These are phyloP conservation scores for Drosophila asahinai DNA, from an alignment of 1,140 invertebrate species.

Conservation along the genomic window DNA sequence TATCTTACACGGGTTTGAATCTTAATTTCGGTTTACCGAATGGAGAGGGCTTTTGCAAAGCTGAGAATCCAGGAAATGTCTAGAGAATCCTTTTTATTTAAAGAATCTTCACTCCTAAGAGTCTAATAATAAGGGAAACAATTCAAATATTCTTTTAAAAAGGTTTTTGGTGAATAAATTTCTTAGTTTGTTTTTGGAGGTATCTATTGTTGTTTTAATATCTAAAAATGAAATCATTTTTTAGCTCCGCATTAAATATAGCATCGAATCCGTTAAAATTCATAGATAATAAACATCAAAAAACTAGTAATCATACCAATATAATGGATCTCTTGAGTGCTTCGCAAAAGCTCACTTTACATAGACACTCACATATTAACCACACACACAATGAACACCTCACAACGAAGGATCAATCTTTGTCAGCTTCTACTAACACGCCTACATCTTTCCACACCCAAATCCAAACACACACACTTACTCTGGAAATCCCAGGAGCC, in stretches of 20 bases:
- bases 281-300: background rate
- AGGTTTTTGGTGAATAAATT: background rate
- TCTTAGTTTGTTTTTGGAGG: background rate
- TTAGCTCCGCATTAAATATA: too few relatives aligned
- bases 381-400: constrained; percentile 17
- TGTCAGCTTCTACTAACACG: constrained; percentile 7
- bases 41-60: constrained; percentile 3
- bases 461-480: constrained; percentile 1
- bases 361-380: constrained; percentile 19
- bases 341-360: constrained; percentile 6
- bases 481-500: constrained; percentile 21
- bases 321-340: background rate
- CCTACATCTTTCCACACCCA: constrained; percentile 21
- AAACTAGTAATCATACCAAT: too few relatives aligned
- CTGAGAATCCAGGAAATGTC: background rate
- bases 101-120: background rate
- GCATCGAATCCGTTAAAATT: background rate
- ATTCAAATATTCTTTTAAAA: background rate
- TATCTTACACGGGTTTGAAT: constrained; percentile 13
- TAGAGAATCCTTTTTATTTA: background rate
- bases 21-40: constrained; percentile 28
- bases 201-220: background rate
- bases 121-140: too few relatives aligned
- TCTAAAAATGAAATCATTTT: too few relatives aligned
- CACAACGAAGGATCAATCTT: background rate